Evolutionary conservation across 2,888 invertebrate species (phyloP).

Genomic region (Ditylenchus weischeri): DNA sequence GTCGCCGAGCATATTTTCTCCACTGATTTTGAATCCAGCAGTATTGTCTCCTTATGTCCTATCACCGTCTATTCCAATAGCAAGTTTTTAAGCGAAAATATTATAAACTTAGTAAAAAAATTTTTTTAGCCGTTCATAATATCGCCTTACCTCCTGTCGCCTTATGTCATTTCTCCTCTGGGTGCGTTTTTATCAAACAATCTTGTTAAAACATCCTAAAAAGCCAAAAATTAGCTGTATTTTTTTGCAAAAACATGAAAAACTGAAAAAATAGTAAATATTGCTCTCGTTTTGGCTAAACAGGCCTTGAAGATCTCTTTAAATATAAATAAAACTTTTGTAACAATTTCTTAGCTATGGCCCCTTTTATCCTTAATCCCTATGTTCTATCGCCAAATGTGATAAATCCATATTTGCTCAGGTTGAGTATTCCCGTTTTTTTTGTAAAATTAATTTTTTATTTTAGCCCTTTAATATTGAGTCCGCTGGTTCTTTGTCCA

Average conservation of each 20-base stretch:
- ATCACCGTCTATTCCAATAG: conserved; percentile 1
- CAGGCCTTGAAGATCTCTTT: background rate
- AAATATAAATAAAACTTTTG: conserved; percentile 13
- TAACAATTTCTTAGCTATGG: conserved; percentile 45
- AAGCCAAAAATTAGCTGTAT: too few species aligned
- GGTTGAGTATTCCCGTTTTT: too few species aligned
- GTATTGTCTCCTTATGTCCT: conserved; percentile 38
- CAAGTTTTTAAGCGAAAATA: conserved; percentile 7
- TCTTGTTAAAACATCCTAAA: too few species aligned
- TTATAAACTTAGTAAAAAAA: background rate
- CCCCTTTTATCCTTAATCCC: conserved; percentile 40
- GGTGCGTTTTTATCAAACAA: background rate
- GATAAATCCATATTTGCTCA: conserved; percentile 41
- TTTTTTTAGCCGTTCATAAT: conserved; percentile 33
- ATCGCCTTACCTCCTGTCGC: conserved; percentile 28
- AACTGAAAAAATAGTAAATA: too few species aligned
- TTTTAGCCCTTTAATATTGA: too few species aligned
- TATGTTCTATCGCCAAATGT: conserved; percentile 49
- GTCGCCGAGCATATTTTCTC: conserved; percentile 54
- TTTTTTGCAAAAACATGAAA: too few species aligned
- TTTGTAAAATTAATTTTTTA: too few species aligned
- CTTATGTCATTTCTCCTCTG: conserved; percentile 19
- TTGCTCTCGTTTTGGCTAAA: too few species aligned
- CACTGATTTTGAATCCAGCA: conserved; percentile 48
- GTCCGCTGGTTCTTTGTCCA: too few species aligned